These are phyloP conservation scores for Callopanchax toddi DNA, from an alignment of 2,113 vertebrate species.

Conservation along the genomic window DNA sequence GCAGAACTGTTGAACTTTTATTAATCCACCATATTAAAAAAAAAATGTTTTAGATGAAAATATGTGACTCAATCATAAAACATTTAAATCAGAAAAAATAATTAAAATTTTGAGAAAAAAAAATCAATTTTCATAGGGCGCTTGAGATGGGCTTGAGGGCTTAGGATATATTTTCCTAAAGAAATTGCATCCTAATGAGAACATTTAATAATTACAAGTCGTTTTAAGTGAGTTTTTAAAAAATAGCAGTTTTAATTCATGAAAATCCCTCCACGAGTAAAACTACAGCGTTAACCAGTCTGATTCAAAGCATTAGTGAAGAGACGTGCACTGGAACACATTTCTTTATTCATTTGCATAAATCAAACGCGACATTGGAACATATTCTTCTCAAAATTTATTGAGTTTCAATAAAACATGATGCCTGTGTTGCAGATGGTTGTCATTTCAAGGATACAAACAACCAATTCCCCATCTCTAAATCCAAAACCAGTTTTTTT, in stretches of 20 bases:
- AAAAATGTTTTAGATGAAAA: background rate
- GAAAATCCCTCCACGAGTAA: background rate
- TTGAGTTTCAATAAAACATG: background rate
- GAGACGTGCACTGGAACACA: background rate
- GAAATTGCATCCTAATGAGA: background rate
- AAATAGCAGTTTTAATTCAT: background rate
- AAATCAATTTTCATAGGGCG: too few species aligned
- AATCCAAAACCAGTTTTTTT: background rate
- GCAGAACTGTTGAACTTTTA: too few species aligned
- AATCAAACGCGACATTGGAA: background rate
- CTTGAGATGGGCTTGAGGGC: too few species aligned
- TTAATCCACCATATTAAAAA: background rate
- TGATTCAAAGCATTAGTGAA: constrained; percentile 8
- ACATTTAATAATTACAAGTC: too few species aligned
- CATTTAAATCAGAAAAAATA: background rate
- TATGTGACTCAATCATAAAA: background rate
- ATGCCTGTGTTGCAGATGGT: background rate
- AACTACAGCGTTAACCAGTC: background rate
- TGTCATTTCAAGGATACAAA: background rate
- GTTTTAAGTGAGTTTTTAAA: background rate
- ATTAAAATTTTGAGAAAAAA: background rate
- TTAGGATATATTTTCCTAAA: background rate
- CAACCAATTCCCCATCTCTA: constrained; percentile 1
- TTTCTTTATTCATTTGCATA: background rate
- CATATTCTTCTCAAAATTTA: background rate